Evolutionary conservation across 2,113 vertebrate genomes (phyloP).

Genomic region (Phocoena sinus): DNA sequence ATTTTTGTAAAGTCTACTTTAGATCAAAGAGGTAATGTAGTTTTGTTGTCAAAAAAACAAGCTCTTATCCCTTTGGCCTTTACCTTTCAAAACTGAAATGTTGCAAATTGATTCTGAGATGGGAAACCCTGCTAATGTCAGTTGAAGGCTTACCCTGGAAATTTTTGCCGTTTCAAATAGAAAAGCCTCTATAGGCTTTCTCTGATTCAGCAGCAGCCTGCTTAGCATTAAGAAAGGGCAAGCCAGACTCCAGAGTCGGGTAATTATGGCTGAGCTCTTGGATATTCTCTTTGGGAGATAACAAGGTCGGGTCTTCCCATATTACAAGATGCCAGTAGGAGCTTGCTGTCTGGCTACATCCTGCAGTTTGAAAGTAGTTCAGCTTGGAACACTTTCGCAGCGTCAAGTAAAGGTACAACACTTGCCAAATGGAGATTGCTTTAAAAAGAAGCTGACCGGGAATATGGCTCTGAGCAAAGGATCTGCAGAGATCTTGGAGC

Average conservation of each 20-base stretch:
- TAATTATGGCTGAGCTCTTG: constrained; percentile 58
- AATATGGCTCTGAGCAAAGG: constrained; percentile 39
- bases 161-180: constrained; percentile 64
- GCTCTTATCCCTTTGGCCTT: constrained; percentile 56
- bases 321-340: constrained; percentile 53
- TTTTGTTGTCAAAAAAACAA: constrained; percentile 46
- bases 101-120: constrained; percentile 60
- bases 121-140: constrained; percentile 41
- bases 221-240: constrained; percentile 50
- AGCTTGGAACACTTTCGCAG: background rate
- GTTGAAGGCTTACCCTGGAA: background rate
- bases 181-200: constrained; percentile 42
- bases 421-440: background rate
- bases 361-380: constrained; percentile 34
- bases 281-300: constrained; percentile 60
- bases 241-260: constrained; percentile 30
- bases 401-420: constrained; percentile 32
- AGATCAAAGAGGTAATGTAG: constrained; percentile 48
- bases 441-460: constrained; percentile 57
- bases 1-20: constrained; percentile 24
- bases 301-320: constrained; percentile 44
- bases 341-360: constrained; percentile 29
- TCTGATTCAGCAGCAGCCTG: constrained; percentile 53
- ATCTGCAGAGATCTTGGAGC: constrained; percentile 53
- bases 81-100: constrained; percentile 67